Base-by-base conservation (phyloP, 35 echinoderm and acorn worm genomes). In the Ophiothrix spiculata region DNA sequence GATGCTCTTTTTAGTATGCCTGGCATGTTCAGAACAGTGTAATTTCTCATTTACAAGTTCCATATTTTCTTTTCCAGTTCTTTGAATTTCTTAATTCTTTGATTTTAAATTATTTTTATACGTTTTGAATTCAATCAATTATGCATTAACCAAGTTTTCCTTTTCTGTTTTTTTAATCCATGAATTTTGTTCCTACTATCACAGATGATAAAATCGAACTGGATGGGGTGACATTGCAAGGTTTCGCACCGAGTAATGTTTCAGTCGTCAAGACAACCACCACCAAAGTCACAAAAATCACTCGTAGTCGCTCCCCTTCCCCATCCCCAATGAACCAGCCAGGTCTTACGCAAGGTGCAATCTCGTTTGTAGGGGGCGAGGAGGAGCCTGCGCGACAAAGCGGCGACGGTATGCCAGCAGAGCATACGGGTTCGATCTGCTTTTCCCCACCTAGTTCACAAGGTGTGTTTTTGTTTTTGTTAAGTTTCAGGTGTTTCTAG, bases 221-320 rank as follows among this genome's bases (percentile, higher is more conserved):
- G 8, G 90, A 92, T 79, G 90, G 90, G 17, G 90, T 92, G 35
- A 92, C 90, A 31, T 83, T 92, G 56, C 84, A 92, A 23, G 90
- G 90, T 21, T 92, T 92, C 73, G 64, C 83, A 19, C 90, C 90
- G n/a, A 82, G 84, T 31, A 92, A 86, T 63, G 90, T 92, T 31
- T 84, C 78, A 2, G 90, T 92, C 23, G 81, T 81, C 10, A 79
- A 85, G 38, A 92, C 90, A n/a, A 92, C 90, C 32, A 92, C 90
- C 0, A 82, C 84, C 8, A 92, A 92, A 80, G 83, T 92, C 73
- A 92, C 90, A 10, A 92, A 92, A 64, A 84, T 74, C 38, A 92
- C 90, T 11, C 78, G 90, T 4, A 92, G 90, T 82, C 84, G 90
- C 0, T 92, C 90, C 80, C 90, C 90, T 0, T 92, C 90, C 14